Conservation (phyloP, 2,888 invertebrate genomes). For the Automeris io region DNA sequence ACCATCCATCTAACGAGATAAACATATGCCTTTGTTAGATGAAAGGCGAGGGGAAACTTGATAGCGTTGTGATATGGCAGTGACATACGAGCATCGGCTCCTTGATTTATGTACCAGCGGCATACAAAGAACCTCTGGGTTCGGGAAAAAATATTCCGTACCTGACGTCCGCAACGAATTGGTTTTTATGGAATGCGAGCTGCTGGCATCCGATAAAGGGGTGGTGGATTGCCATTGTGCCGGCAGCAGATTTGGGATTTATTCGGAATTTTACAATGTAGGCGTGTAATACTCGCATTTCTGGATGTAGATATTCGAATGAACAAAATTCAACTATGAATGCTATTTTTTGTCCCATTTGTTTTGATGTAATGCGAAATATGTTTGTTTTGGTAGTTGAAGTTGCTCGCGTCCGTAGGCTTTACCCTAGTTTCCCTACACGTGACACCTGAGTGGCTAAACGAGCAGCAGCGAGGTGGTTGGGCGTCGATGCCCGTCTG, state of each 20-base stretch:
- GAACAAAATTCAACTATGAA: too few species aligned
- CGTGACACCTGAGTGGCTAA: too few species aligned
- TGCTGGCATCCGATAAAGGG: not conserved
- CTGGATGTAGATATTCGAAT: too few species aligned
- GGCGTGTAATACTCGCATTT: too few species aligned
- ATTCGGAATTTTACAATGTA: not conserved
- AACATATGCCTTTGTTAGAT: conserved; percentile 1
- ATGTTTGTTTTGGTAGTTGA: too few species aligned
- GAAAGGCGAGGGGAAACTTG: conserved; percentile 5
- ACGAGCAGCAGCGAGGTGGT: too few species aligned
- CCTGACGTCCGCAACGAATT: conserved; percentile 1
- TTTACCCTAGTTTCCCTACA: too few species aligned
- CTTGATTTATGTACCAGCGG: conserved; percentile 7
- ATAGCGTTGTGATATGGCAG: conserved; percentile 8
- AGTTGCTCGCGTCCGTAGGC: too few species aligned
- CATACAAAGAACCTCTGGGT: conserved; percentile 5
- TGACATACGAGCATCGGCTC: not conserved
- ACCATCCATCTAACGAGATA: not conserved
- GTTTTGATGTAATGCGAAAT: too few species aligned
- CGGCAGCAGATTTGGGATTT: not conserved
- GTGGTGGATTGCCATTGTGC: not conserved
- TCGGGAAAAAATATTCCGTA: not conserved
- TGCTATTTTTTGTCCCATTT: too few species aligned
- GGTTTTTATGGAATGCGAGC: conserved; percentile 5
- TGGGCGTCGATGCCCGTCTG: too few species aligned